Percentiles rank a stretch among this genome's conserved stretches.
phyloP scores from a whole-genome alignment of 2,797 vertebrate species.

The Salmo trutta region DNA sequence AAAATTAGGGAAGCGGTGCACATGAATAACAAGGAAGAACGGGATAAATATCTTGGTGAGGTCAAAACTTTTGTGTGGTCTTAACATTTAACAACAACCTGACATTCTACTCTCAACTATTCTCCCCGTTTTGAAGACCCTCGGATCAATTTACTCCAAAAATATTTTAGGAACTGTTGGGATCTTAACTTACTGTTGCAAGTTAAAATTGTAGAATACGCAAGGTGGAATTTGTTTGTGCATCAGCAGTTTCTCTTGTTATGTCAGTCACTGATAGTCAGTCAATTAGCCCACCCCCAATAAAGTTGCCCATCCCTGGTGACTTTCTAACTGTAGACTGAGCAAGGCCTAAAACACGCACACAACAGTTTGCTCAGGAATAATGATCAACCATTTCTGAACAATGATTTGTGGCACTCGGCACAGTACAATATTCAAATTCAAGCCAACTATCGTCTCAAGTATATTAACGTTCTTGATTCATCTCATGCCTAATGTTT shows the following conservation, averaged over 20 bases:
- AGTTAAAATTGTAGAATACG: no score
- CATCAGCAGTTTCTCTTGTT: no score
- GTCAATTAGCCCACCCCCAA: no score
- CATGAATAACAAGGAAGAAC: conserved; percentile 35
- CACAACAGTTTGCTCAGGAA: not conserved
- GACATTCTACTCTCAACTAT: not conserved
- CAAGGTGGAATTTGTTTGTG: no score
- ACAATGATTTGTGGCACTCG: not conserved
- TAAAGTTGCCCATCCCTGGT: no score
- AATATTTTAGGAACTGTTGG: no score
- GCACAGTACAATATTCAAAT: not conserved
- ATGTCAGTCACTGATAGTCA: no score
- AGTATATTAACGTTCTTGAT: not conserved
- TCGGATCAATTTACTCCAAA: no score
- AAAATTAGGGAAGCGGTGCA: conserved; percentile 56
- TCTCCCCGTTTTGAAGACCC: not conserved
- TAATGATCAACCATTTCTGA: not conserved
- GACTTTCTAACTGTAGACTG: not conserved
- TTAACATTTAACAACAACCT: not conserved
- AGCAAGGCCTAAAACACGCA: not conserved
- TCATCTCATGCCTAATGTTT: not conserved
- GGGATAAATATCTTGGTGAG: conserved; percentile 67
- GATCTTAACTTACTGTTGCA: no score
- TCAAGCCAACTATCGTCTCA: not conserved
- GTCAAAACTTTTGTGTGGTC: not conserved